Percentiles rank a stretch among this genome's conserved stretches.
phyloP scores from a whole-genome alignment of 2,888 invertebrate genomes.

The Epinotia ramella region DNA sequence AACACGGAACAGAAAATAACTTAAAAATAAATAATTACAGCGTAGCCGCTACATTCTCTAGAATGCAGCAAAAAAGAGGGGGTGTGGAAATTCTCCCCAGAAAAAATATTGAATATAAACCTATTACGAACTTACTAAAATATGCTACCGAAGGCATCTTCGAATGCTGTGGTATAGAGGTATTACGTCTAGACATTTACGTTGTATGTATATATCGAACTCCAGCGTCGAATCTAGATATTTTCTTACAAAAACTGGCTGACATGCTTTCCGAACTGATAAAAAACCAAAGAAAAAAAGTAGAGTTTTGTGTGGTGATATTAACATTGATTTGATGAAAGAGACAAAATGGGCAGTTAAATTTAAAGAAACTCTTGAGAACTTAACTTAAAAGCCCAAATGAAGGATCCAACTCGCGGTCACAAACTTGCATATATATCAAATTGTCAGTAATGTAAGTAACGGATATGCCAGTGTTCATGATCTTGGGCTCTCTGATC shows the following conservation, averaged over 20 bases:
- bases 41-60: too few species aligned
- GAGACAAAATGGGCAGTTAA: not conserved
- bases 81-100: too few species aligned
- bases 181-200: too few species aligned
- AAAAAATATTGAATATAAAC: too few species aligned
- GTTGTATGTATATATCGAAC: too few species aligned
- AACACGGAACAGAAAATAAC: too few species aligned
- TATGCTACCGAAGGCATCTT: too few species aligned
- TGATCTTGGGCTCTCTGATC: not conserved
- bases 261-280: not conserved
- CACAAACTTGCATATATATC: constrained; percentile 10
- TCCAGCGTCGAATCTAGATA: not conserved
- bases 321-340: not conserved
- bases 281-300: not conserved
- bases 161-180: too few species aligned
- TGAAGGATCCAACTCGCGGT: not conserved
- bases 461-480: not conserved
- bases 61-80: too few species aligned
- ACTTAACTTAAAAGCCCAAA: constrained; percentile 2
- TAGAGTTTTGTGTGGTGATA: not conserved
- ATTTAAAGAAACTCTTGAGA: not conserved
- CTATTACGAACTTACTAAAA: too few species aligned
- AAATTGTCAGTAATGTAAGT: constrained; percentile 2
- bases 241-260: not conserved
- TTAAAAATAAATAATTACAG: too few species aligned